phyloP scores from a whole-genome alignment of 2,113 vertebrate genomes.

The Carassius carassius region DNA sequence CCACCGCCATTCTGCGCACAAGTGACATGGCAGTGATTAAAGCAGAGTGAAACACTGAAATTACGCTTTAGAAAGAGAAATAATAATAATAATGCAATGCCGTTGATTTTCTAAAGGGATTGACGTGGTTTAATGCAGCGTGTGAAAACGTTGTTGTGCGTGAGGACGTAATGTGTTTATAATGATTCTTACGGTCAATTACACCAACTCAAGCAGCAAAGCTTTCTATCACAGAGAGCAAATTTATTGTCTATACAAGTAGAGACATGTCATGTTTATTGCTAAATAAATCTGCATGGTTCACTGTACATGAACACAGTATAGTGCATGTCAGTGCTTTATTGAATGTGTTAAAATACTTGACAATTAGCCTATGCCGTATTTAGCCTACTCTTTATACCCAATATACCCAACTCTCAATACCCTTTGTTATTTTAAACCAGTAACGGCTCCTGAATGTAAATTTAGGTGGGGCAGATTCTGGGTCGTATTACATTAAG shows the following conservation, averaged over 20 bases:
- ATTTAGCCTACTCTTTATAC: neutral
- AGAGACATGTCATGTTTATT: neutral
- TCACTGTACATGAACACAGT: neutral
- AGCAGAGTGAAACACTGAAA: neutral
- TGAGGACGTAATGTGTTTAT: neutral
- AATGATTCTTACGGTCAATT: neutral
- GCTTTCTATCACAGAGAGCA: neutral
- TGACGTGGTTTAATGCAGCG: neutral
- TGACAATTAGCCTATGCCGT: neutral
- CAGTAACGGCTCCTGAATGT: too few species aligned
- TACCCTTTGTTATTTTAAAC: neutral
- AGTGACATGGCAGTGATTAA: neutral
- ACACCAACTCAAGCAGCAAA: neutral
- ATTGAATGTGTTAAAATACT: neutral
- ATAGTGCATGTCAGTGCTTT: neutral
- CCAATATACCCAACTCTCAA: too few species aligned
- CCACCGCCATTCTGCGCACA: neutral
- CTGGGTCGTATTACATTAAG: too few species aligned
- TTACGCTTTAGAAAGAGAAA: too few species aligned
- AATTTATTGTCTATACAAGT: neutral
- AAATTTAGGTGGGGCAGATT: too few species aligned
- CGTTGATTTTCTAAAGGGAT: neutral
- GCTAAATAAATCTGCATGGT: neutral
- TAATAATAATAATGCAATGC: too few species aligned
- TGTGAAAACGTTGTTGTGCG: neutral